Percentiles rank a stretch among this genome's conserved stretches.
Evolutionary conservation across 2,113 vertebrate genomes (phyloP).

Genomic region (Fregata magnificens): DNA sequence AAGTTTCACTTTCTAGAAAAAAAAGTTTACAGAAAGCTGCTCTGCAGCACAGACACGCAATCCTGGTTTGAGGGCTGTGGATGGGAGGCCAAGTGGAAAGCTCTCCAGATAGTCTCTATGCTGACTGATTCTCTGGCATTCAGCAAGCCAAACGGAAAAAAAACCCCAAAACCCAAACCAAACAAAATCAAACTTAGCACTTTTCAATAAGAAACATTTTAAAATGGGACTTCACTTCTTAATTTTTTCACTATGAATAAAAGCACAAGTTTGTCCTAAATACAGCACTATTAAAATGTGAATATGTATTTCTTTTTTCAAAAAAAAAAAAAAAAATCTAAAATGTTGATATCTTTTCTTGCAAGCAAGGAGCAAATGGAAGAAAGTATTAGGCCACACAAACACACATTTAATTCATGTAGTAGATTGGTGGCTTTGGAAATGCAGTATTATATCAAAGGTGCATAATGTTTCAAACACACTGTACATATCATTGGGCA

Average conservation of each 20-base stretch:
- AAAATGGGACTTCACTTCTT: constrained; percentile 55
- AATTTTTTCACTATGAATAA: constrained; percentile 63
- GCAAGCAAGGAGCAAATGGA: constrained; percentile 73
- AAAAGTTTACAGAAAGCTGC: neutral
- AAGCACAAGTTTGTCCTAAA: constrained; percentile 70
- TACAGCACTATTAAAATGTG: constrained; percentile 73
- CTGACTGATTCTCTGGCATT: constrained; percentile 11
- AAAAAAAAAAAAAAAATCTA: constrained; percentile 11
- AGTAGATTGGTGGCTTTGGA: constrained; percentile 67
- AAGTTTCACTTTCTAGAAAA: constrained; percentile 1
- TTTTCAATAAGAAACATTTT: constrained; percentile 42
- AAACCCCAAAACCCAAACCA: no score
- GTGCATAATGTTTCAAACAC: constrained; percentile 67
- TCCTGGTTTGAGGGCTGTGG: neutral
- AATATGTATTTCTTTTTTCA: constrained; percentile 37
- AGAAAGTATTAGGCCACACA: constrained; percentile 67
- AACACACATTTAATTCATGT: constrained; percentile 50
- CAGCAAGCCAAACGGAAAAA: neutral
- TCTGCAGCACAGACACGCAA: constrained; percentile 1
- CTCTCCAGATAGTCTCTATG: constrained; percentile 9
- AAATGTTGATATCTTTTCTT: constrained; percentile 63
- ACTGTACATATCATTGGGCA: constrained; percentile 47
- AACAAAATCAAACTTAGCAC: constrained; percentile 5
- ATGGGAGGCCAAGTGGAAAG: neutral
- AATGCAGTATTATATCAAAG: constrained; percentile 69